A percentile compares a stretch with the other conserved stretches of the same genome.
These are phyloP conservation scores for Tyria jacobaeae DNA, from an alignment of 2,888 invertebrate species.

Conservation along the genomic window DNA sequence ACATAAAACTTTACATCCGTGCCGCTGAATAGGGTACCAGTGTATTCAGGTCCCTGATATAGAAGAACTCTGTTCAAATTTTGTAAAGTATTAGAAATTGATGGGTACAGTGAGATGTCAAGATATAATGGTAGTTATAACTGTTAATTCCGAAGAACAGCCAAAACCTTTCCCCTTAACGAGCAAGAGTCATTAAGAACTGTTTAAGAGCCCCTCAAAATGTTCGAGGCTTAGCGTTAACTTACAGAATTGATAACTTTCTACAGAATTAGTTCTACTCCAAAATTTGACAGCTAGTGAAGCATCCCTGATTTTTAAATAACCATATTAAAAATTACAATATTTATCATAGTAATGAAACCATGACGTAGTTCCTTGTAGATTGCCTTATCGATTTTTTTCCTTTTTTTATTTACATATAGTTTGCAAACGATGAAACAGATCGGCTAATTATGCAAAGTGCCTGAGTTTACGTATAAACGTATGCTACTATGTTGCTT, in stretches of 20 bases:
- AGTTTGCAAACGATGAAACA: no score
- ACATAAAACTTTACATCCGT: conserved; percentile 79
- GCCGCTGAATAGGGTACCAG: conserved; percentile 63
- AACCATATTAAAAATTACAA: neutral
- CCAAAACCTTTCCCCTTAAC: conserved; percentile 80
- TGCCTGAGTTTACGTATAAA: no score
- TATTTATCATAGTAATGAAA: neutral
- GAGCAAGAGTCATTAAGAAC: conserved; percentile 76
- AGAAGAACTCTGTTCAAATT: conserved; percentile 21
- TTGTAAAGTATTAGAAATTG: conserved; percentile 21
- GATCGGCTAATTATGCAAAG: no score
- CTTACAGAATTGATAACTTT: conserved; percentile 61
- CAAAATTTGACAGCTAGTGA: conserved; percentile 22
- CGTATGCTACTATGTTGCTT: no score
- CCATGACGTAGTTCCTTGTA: neutral
- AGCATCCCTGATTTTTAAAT: conserved; percentile 3
- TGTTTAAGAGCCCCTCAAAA: conserved; percentile 68
- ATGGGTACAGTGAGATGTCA: conserved; percentile 44
- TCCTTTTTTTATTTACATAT: no score
- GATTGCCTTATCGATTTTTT: neutral
- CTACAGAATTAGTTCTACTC: conserved; percentile 33
- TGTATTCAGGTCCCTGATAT: conserved; percentile 46
- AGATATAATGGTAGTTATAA: conserved; percentile 61
- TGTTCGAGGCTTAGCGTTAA: conserved; percentile 54
- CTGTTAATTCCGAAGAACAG: conserved; percentile 81